These are phyloP conservation scores for Potamilus streckersoni DNA, from an alignment of 1,140 invertebrate species.

Conservation along the genomic window DNA sequence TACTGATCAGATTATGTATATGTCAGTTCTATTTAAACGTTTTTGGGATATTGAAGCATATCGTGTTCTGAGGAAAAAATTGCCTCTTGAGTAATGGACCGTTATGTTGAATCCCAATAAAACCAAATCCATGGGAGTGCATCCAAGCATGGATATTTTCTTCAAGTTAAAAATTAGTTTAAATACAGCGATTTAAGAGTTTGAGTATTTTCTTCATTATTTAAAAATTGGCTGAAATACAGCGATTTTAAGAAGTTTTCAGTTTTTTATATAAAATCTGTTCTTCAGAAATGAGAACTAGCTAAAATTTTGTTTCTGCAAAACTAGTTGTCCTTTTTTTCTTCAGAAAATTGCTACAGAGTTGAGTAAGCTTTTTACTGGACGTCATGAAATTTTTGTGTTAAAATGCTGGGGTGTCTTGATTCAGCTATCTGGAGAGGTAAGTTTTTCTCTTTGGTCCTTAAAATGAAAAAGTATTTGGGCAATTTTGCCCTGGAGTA, in stretches of 20 bases:
- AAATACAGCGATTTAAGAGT: not conserved
- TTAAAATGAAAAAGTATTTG: too few relatives aligned
- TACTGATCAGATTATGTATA: too few relatives aligned
- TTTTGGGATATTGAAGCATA: too few relatives aligned
- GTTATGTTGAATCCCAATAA: too few relatives aligned
- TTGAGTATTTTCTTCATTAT: not conserved
- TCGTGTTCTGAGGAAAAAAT: too few relatives aligned
- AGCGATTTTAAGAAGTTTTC: not conserved
- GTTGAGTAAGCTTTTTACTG: slow-evolving; percentile 45
- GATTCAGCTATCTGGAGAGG: slow-evolving; percentile 54
- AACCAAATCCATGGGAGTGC: not conserved
- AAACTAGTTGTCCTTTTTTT: not conserved
- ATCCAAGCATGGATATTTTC: not conserved
- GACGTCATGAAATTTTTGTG: slow-evolving; percentile 40
- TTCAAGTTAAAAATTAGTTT: not conserved
- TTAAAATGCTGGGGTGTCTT: slow-evolving; percentile 49
- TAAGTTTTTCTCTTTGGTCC: slow-evolving; percentile 17
- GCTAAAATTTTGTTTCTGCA: not conserved
- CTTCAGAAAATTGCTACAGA: slow-evolving; percentile 46
- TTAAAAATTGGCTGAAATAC: slow-evolving; percentile 1
- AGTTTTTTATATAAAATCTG: not conserved
- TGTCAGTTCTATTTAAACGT: too few relatives aligned
- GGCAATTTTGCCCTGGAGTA: too few relatives aligned
- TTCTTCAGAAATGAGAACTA: not conserved
- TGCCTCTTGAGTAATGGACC: too few relatives aligned